Evolutionary conservation across 2,797 vertebrate species (phyloP).

Genomic region (Novumbra hubbsi): DNA sequence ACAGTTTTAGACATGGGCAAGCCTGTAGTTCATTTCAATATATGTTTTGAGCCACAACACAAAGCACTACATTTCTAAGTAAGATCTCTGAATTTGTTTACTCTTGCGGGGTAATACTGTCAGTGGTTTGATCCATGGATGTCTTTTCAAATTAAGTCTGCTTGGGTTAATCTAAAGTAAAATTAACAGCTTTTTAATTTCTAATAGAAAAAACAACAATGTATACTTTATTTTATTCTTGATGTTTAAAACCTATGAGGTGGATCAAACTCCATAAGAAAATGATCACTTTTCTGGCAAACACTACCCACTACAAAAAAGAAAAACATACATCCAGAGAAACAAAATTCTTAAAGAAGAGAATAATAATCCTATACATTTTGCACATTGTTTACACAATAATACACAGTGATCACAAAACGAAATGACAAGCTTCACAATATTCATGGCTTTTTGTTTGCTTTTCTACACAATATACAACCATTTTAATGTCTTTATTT

Average conservation of each 20-base stretch:
- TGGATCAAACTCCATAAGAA: conserved; percentile 55
- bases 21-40: background rate
- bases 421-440: conserved; percentile 90
- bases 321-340: conserved; percentile 54
- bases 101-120: conserved; percentile 46
- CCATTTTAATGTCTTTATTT: conserved; percentile 62
- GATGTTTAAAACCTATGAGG: conserved; percentile 31
- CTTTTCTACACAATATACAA: conserved; percentile 87
- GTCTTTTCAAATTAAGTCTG: conserved; percentile 24
- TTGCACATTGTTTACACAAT: conserved; percentile 70
- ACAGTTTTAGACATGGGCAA: background rate
- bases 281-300: conserved; percentile 61
- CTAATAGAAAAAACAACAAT: conserved; percentile 39
- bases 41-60: background rate
- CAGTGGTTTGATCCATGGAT: conserved; percentile 44
- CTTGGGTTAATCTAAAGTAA: background rate
- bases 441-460: conserved; percentile 89
- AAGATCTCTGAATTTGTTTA: conserved; percentile 43
- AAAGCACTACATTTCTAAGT: conserved; percentile 17
- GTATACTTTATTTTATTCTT: conserved; percentile 30
- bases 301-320: conserved; percentile 57
- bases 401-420: conserved; percentile 85
- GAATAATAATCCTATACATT: conserved; percentile 75
- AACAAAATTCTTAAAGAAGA: conserved; percentile 49
- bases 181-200: conserved; percentile 30